Evolutionary conservation across 2,888 invertebrate species (phyloP), one percentile per base, ranked within the genome.

Genomic region (Entomobrya proxima): DNA sequence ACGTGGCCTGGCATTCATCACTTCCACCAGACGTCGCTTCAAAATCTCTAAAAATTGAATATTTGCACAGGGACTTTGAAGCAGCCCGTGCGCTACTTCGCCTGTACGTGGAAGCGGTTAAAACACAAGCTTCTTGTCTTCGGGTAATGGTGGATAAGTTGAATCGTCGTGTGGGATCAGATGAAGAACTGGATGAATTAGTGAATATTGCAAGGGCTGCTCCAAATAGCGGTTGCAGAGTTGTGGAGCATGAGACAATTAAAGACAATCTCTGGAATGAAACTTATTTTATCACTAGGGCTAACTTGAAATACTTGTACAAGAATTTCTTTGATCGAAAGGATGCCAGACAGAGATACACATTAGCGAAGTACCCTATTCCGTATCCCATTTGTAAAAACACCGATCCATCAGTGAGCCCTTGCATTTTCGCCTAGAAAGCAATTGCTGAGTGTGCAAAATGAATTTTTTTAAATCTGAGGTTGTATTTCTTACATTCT

Each of bases 271-370:
- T 40, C 44, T 11, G 7, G 9, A 40, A 40, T 15, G 44, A 11
- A 7, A 11, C 44, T 7, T 61, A 55, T 21, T 4, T 3, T 4
- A n/a, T 35, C 1, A 32, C 35, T 4, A 2, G 35, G 11, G 18
- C 11, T 9, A 35, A 18, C 6, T 1, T 69, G 13, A 2, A 4
- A 67, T 5, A 27, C 0, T 21, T 78, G n/a, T 78, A 78, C 13
- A 11, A 47, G 1, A 5, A 1, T 1, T 78, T 35, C 35, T 64
- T 21, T 21, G 78, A 64, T 18, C 35, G 69, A 5, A 52, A 52
- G 6, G 69, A 69, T 21, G 32, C 79, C 4, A 1, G 69, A 52
- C 50, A 79, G 15, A 21, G 79, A 3, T 69, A 69, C 37, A 52
- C 52, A 9, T n/a, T 69, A 0, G 69, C 79, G 7, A 7, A 30